phyloP scores from a whole-genome alignment of 2,888 invertebrate genomes.

The Phlogophora meticulosa region DNA sequence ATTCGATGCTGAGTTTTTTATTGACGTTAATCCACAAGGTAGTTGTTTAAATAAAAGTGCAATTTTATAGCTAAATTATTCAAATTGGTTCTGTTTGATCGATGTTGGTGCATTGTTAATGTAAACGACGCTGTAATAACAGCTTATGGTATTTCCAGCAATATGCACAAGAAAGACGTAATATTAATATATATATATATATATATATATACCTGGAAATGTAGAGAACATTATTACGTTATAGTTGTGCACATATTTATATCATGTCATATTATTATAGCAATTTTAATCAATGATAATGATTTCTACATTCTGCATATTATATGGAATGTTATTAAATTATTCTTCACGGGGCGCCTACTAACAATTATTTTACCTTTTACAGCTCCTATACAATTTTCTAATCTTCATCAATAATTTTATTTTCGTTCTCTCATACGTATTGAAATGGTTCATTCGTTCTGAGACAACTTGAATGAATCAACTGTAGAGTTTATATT shows the following conservation, averaged over 20 bases:
- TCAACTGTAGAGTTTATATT: not conserved
- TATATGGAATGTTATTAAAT: conserved; percentile 8
- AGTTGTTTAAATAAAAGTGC: not conserved
- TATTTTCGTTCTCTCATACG: not conserved
- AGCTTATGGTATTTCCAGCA: conserved; percentile 42
- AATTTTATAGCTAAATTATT: conserved; percentile 24
- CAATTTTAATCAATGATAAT: conserved; percentile 11
- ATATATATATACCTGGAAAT: conserved; percentile 53
- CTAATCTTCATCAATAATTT: not conserved
- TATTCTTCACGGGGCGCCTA: not conserved
- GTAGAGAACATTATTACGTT: conserved; percentile 18
- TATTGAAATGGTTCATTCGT: not conserved
- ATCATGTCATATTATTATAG: conserved; percentile 25
- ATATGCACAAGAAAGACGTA: conserved; percentile 18
- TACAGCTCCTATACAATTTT: not conserved
- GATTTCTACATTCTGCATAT: conserved; percentile 21
- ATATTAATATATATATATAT: conserved; percentile 33
- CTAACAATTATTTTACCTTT: no score
- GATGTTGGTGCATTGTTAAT: conserved; percentile 3
- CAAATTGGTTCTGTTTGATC: conserved; percentile 24
- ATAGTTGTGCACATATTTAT: conserved; percentile 32
- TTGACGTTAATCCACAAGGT: not conserved
- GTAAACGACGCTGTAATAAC: conserved; percentile 20
- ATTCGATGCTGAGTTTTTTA: not conserved
- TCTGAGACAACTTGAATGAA: not conserved